Evolutionary conservation across 2,888 invertebrate species (phyloP).

Genomic region (Mythimna ferrago): DNA sequence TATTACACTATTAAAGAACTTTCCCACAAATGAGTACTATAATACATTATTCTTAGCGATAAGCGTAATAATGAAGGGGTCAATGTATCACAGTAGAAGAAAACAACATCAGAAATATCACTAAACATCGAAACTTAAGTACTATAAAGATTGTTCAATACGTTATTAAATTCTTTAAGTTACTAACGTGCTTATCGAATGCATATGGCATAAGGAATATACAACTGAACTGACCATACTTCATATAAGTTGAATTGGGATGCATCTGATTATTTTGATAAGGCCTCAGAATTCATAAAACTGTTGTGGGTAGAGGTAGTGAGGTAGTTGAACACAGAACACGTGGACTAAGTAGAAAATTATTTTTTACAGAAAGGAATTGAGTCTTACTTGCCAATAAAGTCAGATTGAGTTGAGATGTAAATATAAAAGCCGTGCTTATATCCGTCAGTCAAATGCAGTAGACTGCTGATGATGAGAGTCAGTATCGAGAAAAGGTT

Average conservation of each 20-base stretch:
- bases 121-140: constrained; percentile 31
- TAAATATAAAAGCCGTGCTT: background rate
- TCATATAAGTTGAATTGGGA: background rate
- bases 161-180: background rate
- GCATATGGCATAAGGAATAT: background rate
- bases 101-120: constrained; percentile 32
- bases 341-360: too few species aligned
- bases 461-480: background rate
- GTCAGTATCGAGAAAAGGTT: background rate
- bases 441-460: background rate
- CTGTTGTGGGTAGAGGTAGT: background rate
- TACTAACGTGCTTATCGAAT: background rate
- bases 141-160: constrained; percentile 10
- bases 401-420: background rate
- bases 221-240: constrained; percentile 10
- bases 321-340: background rate
- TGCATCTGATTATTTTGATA: background rate
- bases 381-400: background rate
- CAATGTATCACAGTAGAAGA: constrained; percentile 35
- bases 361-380: background rate
- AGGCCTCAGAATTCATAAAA: background rate
- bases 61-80: constrained; percentile 35
- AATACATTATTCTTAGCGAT: constrained; percentile 39
- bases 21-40: constrained; percentile 28
- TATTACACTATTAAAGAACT: constrained; percentile 20